Conservation (phyloP, 2,797 vertebrate species). For the Pteronotus mesoamericanus region DNA sequence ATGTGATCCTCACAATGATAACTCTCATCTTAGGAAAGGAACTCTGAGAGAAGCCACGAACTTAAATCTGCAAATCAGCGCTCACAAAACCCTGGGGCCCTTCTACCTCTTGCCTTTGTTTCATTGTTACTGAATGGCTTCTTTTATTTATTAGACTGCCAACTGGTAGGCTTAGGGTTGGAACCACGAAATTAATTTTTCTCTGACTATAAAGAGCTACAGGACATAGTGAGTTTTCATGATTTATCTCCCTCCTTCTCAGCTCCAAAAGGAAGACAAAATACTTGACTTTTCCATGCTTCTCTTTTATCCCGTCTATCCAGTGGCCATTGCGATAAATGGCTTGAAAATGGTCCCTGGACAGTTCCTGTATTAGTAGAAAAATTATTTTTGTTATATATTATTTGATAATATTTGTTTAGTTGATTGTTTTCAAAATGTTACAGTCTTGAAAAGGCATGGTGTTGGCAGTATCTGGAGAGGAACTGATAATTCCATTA, state of each 20-base stretch:
- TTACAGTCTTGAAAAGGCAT: background rate
- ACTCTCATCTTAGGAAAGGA: background rate
- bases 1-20: background rate
- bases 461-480: background rate
- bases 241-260: background rate
- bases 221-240: background rate
- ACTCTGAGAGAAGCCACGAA: background rate
- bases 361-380: background rate
- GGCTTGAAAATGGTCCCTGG: background rate
- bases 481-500: background rate
- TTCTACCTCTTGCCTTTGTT: background rate
- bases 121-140: background rate
- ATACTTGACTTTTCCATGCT: background rate
- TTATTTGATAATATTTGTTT: background rate
- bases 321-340: background rate
- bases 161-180: background rate
- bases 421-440: background rate
- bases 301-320: background rate
- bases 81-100: background rate
- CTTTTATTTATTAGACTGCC: background rate
- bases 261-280: background rate
- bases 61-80: background rate
- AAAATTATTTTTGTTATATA: background rate
- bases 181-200: slow-evolving; percentile 48
- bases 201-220: background rate